phyloP scores from a whole-genome alignment of 2,113 vertebrate species.

The Eurypyga helias region DNA sequence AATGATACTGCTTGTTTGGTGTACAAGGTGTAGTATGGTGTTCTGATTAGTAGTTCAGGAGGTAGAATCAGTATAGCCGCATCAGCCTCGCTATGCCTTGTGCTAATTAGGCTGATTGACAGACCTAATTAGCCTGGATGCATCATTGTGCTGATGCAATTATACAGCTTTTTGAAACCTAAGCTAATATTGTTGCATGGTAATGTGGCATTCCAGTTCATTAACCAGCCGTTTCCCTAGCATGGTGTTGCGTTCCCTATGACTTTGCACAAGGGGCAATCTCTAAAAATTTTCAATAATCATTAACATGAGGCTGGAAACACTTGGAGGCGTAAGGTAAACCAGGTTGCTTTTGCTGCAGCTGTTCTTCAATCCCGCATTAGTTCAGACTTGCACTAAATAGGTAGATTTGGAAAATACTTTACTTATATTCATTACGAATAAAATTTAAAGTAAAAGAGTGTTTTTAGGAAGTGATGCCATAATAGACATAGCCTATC shows the following conservation, averaged over 20 bases:
- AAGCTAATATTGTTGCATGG: neutral
- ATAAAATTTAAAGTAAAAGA: neutral
- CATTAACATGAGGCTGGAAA: neutral
- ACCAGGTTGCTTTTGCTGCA: neutral
- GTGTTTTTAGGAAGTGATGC: neutral
- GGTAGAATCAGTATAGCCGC: neutral
- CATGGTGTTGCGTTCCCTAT: neutral
- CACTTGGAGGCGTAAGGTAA: neutral
- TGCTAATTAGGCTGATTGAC: neutral
- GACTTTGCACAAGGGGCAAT: neutral
- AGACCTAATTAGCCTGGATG: neutral
- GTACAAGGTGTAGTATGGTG: neutral
- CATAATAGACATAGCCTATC: accelerated
- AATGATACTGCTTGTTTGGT: neutral
- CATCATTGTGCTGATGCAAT: neutral
- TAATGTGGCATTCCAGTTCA: neutral
- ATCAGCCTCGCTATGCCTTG: neutral
- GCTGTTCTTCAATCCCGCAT: neutral
- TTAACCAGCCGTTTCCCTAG: neutral
- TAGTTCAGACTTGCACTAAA: neutral
- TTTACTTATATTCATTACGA: neutral
- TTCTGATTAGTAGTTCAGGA: neutral
- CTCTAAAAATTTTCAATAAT: neutral
- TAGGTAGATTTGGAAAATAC: neutral
- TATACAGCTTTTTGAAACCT: neutral